Evolutionary conservation across 2,113 vertebrate genomes (phyloP).

Genomic region (Eudyptes chrysolophus): DNA sequence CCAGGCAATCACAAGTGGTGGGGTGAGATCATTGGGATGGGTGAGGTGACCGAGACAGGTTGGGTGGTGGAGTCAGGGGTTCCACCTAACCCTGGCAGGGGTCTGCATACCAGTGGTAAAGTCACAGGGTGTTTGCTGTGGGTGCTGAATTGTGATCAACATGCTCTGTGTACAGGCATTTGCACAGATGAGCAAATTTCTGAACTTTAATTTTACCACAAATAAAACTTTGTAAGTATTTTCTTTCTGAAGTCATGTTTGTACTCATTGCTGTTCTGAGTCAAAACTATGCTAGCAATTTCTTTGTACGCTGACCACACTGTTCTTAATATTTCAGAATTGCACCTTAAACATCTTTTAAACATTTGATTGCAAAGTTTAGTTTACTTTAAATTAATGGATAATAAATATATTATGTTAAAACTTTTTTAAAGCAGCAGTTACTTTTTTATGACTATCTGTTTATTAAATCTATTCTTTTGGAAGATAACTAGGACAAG

Average conservation of each 20-base stretch:
- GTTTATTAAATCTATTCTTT: slow-evolving; percentile 80
- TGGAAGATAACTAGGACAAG: slow-evolving; percentile 83
- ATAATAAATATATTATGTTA: not conserved
- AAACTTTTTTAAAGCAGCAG: not conserved
- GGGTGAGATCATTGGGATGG: not conserved
- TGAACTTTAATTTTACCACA: not conserved
- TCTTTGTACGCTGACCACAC: not conserved
- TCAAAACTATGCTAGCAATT: not conserved
- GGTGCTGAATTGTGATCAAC: not conserved
- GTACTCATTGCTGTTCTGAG: not conserved
- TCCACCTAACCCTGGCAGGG: not conserved
- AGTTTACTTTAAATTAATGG: not conserved
- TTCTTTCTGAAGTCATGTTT: not conserved
- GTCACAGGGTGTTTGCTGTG: too few relatives aligned
- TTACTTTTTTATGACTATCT: not conserved
- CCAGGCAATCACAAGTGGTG: not conserved
- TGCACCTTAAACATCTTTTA: not conserved
- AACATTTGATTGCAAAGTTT: not conserved
- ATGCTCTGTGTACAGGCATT: not conserved
- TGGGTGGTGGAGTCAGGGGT: not conserved
- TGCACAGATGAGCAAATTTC: not conserved
- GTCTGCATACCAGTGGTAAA: not conserved
- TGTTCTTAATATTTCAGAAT: not conserved
- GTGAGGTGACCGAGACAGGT: not conserved
- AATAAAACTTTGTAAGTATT: not conserved